Evolutionary conservation across 2,888 invertebrate species (phyloP), one percentile per base, ranked within the genome.

Genomic region (Protophormia terraenovae): DNA sequence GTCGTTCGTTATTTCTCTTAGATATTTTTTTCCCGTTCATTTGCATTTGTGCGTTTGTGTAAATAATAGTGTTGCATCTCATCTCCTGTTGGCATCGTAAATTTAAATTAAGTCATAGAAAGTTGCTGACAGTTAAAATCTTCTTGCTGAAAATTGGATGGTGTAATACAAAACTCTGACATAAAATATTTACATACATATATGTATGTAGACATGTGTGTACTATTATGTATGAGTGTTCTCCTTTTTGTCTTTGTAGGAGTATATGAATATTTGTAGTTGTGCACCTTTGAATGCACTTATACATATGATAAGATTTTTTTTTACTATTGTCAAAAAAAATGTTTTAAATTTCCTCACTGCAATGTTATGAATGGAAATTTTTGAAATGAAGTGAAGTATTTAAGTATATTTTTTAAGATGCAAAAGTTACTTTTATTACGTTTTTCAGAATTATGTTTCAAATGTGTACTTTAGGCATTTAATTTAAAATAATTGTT

Each of bases 71-170:
- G 73, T 72, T 84, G 84, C 71, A 75, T 79, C 72, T 85, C 72
- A 69, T 87, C 82, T 83, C 77, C 82, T 80, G 79, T 77, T 83
- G 75, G 82, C 78, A 79, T 77, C 83, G 83, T 86, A 86, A 86
- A 86, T 86, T 86, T 86, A 83, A 86, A 83, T 86, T 80, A 86
- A 86, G 86, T 86, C 83, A 86, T 83, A 71, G 80, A 83, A 83
- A 83, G 80, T 83, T 86, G 86, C 80, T 80, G 83, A 86, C 83
- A 83, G 86, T 77, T 80, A 69, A 83, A 80, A 81, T 83, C 80
- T 83, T 83, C 77, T 83, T 83, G 78, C 71, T 85, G 78, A 85
- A 82, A 85, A 79, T 82, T 85, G 75, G 78, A 76, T 85, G 75
- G 71, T 85, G 75, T 78, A 71, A 79, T 47, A 64, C 47, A 75